Base-by-base conservation (phyloP, 2,797 vertebrate genomes). In the Astyanax mexicanus region DNA sequence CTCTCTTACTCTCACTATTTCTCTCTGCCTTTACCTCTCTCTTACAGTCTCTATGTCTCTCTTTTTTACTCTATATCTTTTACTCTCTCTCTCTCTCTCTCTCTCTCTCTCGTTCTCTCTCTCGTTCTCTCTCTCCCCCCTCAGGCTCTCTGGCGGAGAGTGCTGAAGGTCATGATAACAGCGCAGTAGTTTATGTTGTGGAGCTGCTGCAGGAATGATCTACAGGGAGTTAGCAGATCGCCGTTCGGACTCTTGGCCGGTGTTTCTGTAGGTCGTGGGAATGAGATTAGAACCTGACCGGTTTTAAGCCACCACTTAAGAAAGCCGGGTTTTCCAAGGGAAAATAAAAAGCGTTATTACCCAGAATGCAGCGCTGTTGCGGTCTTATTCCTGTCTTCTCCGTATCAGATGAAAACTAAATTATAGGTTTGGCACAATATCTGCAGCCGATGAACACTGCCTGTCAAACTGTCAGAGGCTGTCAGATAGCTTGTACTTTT, bases 401-500 rank as follows among this genome's bases (percentile, higher is more conserved):
- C 4, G 17, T 49, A 67, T 67, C 64, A 67, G 44, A 67, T 67
- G 44, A 67, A 49, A 67, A 49, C 25, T 45, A 49, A 67, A 67
- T 67, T 67, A 67, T 67, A n/a, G 64, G 44, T 49, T 67, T 67
- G 64, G 64, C 64, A 65, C 15, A 29, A 35, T 47, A 49, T 49
- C 44, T 49, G 9, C 27, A 19, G 44, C 64, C 5, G 8, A 9
- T 27, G 27, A 40, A 58, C 11, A 9, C 9, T 32, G 69, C 37
- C 54, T 58, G 38, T 57, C 68, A 70, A 70, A 37, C 49, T 70
- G 49, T 70, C 47, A 55, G 35, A 70, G 37, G 70, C 57, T 44
- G 40, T 47, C 42, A 65, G 62, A 65, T 65, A 65, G 13, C 55
- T 17, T 17, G 25, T 17, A 40, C 23, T 65, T 45, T 65, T 62